phyloP scores from a whole-genome alignment of 2,797 vertebrate genomes.

The Xenops minutus region DNA sequence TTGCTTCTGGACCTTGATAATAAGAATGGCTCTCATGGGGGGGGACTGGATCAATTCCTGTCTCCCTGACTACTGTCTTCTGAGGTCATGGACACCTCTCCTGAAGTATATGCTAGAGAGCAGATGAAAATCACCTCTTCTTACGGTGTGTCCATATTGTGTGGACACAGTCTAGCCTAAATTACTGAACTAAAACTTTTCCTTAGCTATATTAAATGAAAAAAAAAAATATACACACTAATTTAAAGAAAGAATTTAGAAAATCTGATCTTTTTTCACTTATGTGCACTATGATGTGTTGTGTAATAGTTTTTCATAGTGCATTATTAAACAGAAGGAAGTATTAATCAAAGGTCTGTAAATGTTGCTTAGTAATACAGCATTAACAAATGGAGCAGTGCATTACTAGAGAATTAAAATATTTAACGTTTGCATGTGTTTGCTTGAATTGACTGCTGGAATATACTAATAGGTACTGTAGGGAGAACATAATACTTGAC shows the following conservation, averaged over 20 bases:
- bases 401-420: conserved; percentile 19
- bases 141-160: not conserved
- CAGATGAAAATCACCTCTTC: not conserved
- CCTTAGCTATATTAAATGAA: not conserved
- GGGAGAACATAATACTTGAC: conserved; percentile 46
- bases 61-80: not conserved
- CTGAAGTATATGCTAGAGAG: not conserved
- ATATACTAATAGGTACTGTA: conserved; percentile 3
- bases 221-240: not conserved
- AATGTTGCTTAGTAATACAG: not conserved
- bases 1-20: not conserved
- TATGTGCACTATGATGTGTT: not conserved
- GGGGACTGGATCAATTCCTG: not conserved
- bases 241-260: not conserved
- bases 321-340: not conserved
- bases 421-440: not conserved
- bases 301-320: not conserved
- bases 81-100: not conserved
- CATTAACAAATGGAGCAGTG: not conserved
- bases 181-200: not conserved
- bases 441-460: conserved; percentile 36
- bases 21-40: not conserved
- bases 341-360: not conserved
- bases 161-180: not conserved
- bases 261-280: not conserved